These are phyloP conservation scores for Cheirogaleus medius DNA, from an alignment of 2,113 vertebrate genomes.

Conservation along the genomic window DNA sequence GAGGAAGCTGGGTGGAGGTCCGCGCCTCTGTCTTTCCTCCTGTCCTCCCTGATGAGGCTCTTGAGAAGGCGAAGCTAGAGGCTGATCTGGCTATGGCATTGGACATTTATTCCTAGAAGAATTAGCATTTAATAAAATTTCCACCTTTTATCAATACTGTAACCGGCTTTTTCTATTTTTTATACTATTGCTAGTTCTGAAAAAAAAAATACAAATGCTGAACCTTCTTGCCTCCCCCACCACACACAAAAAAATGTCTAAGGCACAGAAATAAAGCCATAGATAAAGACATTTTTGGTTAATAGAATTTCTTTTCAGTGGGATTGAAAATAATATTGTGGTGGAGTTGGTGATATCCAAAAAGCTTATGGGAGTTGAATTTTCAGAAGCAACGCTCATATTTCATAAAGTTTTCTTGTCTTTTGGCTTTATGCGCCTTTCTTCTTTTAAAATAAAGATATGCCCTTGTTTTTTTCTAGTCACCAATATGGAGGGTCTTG, in stretches of 20 bases:
- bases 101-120: neutral
- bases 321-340: neutral
- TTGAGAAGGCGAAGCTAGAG: neutral
- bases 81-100: neutral
- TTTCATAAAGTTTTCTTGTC: neutral
- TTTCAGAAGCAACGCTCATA: neutral
- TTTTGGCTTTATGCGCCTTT: neutral
- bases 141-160: neutral
- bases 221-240: neutral
- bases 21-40: neutral
- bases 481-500: neutral
- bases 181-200: neutral
- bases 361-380: neutral
- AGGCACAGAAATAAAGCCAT: neutral
- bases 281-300: neutral
- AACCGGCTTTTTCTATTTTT: neutral
- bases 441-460: neutral
- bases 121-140: constrained; percentile 8
- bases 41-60: neutral
- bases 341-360: neutral
- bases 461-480: neutral
- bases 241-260: neutral
- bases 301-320: neutral
- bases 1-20: neutral
- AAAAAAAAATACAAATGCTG: neutral